Conservation (phyloP, 1,140 invertebrate genomes). For the Hycleus phaleratus region DNA sequence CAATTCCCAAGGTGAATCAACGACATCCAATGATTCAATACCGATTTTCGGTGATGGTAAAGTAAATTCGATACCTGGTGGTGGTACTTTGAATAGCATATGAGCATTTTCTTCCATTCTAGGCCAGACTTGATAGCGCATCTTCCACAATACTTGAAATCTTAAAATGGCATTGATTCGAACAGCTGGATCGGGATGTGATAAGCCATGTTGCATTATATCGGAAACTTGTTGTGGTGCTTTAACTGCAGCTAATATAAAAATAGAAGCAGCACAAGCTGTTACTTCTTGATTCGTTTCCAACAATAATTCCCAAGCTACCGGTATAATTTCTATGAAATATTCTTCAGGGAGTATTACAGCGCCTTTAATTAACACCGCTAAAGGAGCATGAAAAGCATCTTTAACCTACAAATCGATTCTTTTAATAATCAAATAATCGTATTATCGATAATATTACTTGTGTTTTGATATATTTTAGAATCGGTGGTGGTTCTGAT, state of each 20-base stretch:
- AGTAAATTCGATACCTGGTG: slow-evolving; percentile 97
- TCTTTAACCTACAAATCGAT: slow-evolving; percentile 57
- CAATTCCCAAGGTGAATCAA: slow-evolving; percentile 98
- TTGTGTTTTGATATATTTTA: slow-evolving; percentile 82
- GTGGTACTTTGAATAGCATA: slow-evolving; percentile 91
- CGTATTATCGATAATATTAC: slow-evolving; percentile 40
- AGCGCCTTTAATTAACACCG: slow-evolving; percentile 84
- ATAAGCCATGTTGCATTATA: slow-evolving; percentile 79
- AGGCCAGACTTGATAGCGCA: slow-evolving; percentile 97
- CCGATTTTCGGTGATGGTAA: slow-evolving; percentile 98
- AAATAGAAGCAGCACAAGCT: slow-evolving; percentile 77
- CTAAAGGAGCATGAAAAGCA: slow-evolving; percentile 84
- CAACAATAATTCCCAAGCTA: slow-evolving; percentile 90
- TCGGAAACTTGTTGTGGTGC: slow-evolving; percentile 79
- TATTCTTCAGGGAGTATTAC: slow-evolving; percentile 82
- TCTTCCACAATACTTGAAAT: slow-evolving; percentile 94
- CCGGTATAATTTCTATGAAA: slow-evolving; percentile 78
- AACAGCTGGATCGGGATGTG: slow-evolving; percentile 68
- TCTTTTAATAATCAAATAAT: not conserved
- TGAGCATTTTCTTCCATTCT: slow-evolving; percentile 97
- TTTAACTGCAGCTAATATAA: slow-evolving; percentile 86
- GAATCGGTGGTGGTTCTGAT: slow-evolving; percentile 60
- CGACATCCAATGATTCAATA: slow-evolving; percentile 85
- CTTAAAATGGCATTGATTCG: slow-evolving; percentile 75
- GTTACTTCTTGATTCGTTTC: slow-evolving; percentile 56